These are phyloP conservation scores for Urocynchramus pylzowi DNA, from an alignment of 2,113 vertebrate species.

Conservation along the genomic window DNA sequence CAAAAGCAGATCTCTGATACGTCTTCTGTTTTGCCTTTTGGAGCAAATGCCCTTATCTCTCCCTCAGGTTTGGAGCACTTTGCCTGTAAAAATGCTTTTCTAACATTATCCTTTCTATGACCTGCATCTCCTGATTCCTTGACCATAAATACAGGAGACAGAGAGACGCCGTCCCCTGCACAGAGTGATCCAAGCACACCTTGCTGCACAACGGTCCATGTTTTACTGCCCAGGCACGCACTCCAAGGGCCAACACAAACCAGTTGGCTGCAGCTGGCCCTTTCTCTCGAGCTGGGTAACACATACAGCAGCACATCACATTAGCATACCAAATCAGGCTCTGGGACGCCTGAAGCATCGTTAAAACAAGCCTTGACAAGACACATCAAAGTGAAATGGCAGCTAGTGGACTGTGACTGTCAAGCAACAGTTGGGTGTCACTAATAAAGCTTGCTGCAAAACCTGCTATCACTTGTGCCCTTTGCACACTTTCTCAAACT, in stretches of 20 bases:
- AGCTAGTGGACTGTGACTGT: background rate
- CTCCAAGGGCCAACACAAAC: background rate
- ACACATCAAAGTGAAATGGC: background rate
- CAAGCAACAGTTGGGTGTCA: background rate
- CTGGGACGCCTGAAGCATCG: background rate
- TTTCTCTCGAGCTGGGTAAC: constrained; percentile 3
- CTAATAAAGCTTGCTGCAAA: background rate
- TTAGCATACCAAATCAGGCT: constrained; percentile 49
- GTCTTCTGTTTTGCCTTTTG: background rate
- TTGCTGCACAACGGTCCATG: background rate
- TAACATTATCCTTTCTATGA: background rate
- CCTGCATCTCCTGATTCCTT: background rate
- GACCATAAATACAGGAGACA: background rate
- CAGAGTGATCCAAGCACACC: background rate
- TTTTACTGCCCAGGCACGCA: background rate
- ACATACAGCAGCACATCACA: background rate
- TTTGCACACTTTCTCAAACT: background rate
- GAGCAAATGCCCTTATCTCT: background rate
- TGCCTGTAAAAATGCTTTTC: background rate
- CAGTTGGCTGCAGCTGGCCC: background rate
- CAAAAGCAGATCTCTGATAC: background rate
- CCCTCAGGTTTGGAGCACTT: background rate
- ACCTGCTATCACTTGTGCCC: background rate
- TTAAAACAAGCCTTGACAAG: constrained; percentile 49
- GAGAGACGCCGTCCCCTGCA: background rate